These are phyloP conservation scores for Sweltsa coloradensis DNA, from an alignment of 1,140 invertebrate genomes.

Conservation along the genomic window DNA sequence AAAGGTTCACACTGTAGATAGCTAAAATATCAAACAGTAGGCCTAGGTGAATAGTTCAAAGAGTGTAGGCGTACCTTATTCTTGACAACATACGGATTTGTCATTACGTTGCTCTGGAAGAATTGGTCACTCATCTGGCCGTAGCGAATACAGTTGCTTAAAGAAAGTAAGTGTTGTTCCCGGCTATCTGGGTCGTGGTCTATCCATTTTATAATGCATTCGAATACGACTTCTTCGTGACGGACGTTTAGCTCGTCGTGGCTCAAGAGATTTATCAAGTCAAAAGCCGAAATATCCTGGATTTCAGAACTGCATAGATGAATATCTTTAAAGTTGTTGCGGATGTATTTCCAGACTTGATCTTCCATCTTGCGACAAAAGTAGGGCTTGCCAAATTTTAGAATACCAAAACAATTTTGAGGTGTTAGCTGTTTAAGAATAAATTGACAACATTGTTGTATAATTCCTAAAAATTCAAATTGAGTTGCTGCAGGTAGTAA, in stretches of 20 bases:
- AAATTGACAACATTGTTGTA: not conserved
- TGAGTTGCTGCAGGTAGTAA: constrained; percentile 32
- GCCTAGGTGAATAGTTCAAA: too few species aligned
- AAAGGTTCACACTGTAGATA: too few species aligned
- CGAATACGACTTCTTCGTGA: constrained; percentile 53
- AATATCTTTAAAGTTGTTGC: constrained; percentile 5
- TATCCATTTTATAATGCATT: constrained; percentile 50
- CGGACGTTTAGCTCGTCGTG: constrained; percentile 58
- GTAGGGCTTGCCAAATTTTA: not conserved
- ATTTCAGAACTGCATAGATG: constrained; percentile 36
- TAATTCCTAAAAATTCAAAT: not conserved
- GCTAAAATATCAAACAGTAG: too few species aligned
- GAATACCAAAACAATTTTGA: not conserved
- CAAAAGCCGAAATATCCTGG: constrained; percentile 34
- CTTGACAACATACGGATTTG: too few species aligned
- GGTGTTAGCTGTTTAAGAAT: not conserved
- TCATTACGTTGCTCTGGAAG: constrained; percentile 47
- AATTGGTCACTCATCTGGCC: constrained; percentile 50
- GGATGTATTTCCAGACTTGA: too few species aligned
- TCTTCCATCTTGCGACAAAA: too few species aligned
- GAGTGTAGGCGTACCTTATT: too few species aligned
- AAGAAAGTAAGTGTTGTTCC: constrained; percentile 35
- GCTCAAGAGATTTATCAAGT: constrained; percentile 38
- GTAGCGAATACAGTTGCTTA: constrained; percentile 50
- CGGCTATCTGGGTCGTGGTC: constrained; percentile 36